These are phyloP conservation scores for Metalampra italica DNA, from an alignment of 2,888 invertebrate genomes.

Conservation along the genomic window DNA sequence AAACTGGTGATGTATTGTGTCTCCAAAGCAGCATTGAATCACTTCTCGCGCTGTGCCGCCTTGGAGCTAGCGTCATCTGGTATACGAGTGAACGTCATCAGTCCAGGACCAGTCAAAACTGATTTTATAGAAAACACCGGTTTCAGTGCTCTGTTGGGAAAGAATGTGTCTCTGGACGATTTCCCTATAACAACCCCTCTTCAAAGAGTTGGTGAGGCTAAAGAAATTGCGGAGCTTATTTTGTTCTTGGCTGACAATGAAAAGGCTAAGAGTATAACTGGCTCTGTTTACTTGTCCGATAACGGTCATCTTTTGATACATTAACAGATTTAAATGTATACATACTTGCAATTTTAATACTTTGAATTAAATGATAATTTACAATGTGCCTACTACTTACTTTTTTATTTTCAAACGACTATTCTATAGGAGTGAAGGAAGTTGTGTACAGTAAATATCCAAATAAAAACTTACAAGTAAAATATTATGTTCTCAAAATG, in stretches of 20 bases:
- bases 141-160: constrained; percentile 37
- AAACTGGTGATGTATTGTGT: constrained; percentile 70
- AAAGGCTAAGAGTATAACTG: constrained; percentile 25
- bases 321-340: neutral
- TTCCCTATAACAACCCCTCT: constrained; percentile 3
- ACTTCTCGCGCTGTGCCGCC: constrained; percentile 84
- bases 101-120: constrained; percentile 83
- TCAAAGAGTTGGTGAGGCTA: constrained; percentile 21
- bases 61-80: constrained; percentile 77
- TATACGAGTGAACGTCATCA: constrained; percentile 84
- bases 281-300: constrained; percentile 20
- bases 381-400: too few relatives aligned
- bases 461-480: too few relatives aligned
- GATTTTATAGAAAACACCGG: constrained; percentile 49
- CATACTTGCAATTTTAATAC: too few relatives aligned
- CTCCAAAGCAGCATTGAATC: constrained; percentile 86
- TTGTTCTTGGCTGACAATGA: constrained; percentile 29
- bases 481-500: too few relatives aligned
- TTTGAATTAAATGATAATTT: too few relatives aligned
- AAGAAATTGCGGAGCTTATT: constrained; percentile 32
- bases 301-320: constrained; percentile 16
- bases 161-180: too few relatives aligned
- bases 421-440: too few relatives aligned
- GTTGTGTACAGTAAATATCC: too few relatives aligned
- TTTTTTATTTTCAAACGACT: too few relatives aligned